Conservation (phyloP, 2,888 invertebrate genomes). For the Crioceris asparagi region DNA sequence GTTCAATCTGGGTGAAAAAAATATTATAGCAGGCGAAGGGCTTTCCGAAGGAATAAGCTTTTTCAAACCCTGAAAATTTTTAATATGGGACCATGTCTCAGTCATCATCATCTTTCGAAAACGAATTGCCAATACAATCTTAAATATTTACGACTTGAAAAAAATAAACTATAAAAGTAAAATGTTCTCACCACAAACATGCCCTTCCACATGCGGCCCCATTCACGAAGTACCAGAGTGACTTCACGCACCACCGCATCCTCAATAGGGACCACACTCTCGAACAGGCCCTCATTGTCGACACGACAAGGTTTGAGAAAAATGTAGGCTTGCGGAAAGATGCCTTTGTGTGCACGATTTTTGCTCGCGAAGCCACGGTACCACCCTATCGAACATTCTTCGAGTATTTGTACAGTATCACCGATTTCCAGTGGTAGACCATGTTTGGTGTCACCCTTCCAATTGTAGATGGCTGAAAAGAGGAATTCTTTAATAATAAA, state of each 20-base stretch:
- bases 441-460: slow-evolving; percentile 70
- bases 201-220: slow-evolving; percentile 87
- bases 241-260: slow-evolving; percentile 88
- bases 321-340: slow-evolving; percentile 77
- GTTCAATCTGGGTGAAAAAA: no score
- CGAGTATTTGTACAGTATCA: slow-evolving; percentile 83
- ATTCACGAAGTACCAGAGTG: slow-evolving; percentile 82
- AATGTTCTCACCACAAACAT: slow-evolving; percentile 70
- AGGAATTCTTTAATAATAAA: not conserved
- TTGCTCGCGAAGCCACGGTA: slow-evolving; percentile 78
- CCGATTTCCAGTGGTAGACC: slow-evolving; percentile 82
- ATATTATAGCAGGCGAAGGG: no score
- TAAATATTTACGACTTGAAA: not conserved
- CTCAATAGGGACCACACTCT: slow-evolving; percentile 62
- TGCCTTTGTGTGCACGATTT: slow-evolving; percentile 53
- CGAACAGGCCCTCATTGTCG: slow-evolving; percentile 70
- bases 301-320: slow-evolving; percentile 59
- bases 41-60: no score
- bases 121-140: no score
- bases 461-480: slow-evolving; percentile 79
- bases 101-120: no score
- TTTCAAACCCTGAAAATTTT: no score
- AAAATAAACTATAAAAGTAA: not conserved
- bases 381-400: slow-evolving; percentile 87
- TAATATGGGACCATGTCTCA: no score